phyloP scores from a whole-genome alignment of 2,113 vertebrate genomes.

The Paramisgurnus dabryanus region DNA sequence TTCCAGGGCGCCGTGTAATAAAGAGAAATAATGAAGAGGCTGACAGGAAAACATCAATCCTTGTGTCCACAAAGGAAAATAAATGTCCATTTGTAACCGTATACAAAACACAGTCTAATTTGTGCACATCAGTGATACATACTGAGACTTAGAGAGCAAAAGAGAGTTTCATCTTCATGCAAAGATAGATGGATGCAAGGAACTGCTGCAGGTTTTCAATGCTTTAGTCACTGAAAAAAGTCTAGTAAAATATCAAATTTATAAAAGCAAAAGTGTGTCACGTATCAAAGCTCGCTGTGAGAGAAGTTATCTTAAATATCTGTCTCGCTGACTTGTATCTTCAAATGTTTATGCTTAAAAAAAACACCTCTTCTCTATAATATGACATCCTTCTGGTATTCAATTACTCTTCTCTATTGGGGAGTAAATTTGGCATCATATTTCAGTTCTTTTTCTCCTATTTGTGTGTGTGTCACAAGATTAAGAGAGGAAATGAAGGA shows the following conservation, averaged over 20 bases:
- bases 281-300: too few relatives aligned
- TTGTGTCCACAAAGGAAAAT: neutral
- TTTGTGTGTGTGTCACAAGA: neutral
- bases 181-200: neutral
- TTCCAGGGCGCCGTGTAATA: neutral
- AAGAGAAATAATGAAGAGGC: neutral
- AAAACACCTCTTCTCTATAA: neutral
- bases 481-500: neutral
- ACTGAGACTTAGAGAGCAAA: neutral
- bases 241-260: too few relatives aligned
- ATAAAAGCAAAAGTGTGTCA: too few relatives aligned
- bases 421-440: neutral
- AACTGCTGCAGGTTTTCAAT: neutral
- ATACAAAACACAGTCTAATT: slow-evolving; percentile 35
- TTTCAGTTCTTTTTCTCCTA: neutral
- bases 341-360: neutral
- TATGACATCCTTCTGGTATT: slow-evolving; percentile 23
- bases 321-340: neutral
- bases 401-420: neutral
- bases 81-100: slow-evolving; percentile 36
- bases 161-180: neutral
- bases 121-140: slow-evolving; percentile 32
- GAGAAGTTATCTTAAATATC: too few relatives aligned
- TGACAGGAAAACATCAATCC: neutral
- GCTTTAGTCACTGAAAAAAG: too few relatives aligned